Percentiles rank a stretch among this genome's conserved stretches.
phyloP scores from a whole-genome alignment of 2,888 invertebrate genomes.

The Troides aeacus region DNA sequence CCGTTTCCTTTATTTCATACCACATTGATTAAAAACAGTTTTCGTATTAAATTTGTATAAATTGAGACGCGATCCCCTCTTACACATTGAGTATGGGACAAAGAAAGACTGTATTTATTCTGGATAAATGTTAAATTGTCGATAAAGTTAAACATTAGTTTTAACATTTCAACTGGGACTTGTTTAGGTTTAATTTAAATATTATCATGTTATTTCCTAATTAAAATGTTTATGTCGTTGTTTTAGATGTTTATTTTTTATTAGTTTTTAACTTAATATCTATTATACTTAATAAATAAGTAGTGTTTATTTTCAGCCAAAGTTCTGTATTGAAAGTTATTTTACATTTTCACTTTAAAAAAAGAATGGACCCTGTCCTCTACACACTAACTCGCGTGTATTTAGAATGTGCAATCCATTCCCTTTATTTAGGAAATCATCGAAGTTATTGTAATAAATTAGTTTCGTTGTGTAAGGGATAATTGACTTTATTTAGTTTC shows the following conservation, averaged over 20 bases:
- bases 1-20: background rate
- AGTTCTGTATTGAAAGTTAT: conserved; percentile 43
- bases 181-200: conserved; percentile 49
- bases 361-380: conserved; percentile 5
- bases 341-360: background rate
- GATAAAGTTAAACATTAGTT: conserved; percentile 6
- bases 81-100: background rate
- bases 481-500: conserved; percentile 37
- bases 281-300: conserved; percentile 32
- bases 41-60: background rate
- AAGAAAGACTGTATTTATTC: conserved; percentile 4
- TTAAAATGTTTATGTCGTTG: conserved; percentile 72
- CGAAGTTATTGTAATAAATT: conserved; percentile 21
- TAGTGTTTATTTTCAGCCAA: conserved; percentile 57
- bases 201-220: conserved; percentile 63
- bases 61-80: background rate
- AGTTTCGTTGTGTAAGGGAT: conserved; percentile 32
- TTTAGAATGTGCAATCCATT: conserved; percentile 30
- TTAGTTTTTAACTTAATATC: conserved; percentile 49
- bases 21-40: background rate
- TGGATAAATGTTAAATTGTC: conserved; percentile 8
- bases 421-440: conserved; percentile 34
- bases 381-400: conserved; percentile 21
- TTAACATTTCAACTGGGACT: conserved; percentile 25
- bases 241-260: conserved; percentile 64